Conservation (phyloP, 2,113 vertebrate species). For the Lathamus discolor region DNA sequence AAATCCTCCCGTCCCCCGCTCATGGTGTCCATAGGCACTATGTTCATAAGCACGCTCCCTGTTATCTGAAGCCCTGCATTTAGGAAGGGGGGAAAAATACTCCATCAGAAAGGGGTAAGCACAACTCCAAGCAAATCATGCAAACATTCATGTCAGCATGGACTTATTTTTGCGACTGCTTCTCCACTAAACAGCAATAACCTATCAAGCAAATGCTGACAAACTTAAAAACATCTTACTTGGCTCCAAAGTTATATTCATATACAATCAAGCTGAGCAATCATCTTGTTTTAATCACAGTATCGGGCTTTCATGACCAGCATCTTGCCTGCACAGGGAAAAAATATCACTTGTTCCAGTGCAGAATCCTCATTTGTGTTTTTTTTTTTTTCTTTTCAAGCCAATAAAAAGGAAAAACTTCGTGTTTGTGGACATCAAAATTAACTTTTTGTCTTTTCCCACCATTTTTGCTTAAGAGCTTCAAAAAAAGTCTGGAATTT, state of each 20-base stretch:
- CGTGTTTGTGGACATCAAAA: background rate
- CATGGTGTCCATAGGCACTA: conserved; percentile 98
- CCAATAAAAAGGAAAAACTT: background rate
- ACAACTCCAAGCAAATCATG: conserved; percentile 69
- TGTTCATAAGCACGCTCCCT: conserved; percentile 98
- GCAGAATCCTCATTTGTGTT: background rate
- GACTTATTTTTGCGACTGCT: conserved; percentile 28
- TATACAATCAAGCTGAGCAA: conserved; percentile 15
- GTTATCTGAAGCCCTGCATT: conserved; percentile 92
- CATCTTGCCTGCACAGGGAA: background rate
- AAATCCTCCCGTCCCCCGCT: conserved; percentile 92
- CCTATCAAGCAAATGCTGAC: conserved; percentile 65
- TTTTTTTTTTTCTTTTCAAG: background rate
- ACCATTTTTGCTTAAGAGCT: conserved; percentile 24
- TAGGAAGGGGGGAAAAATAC: conserved; percentile 78
- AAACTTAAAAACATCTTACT: conserved; percentile 49
- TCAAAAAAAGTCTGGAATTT: background rate
- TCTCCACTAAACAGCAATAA: conserved; percentile 53
- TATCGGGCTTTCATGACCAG: conserved; percentile 69
- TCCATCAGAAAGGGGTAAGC: conserved; percentile 59
- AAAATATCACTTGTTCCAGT: background rate
- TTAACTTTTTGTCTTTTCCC: background rate
- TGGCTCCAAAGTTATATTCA: conserved; percentile 31
- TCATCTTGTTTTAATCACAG: conserved; percentile 26
- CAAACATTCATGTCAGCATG: conserved; percentile 71